These are phyloP conservation scores for Conchocele bisecta DNA, from an alignment of 2,888 invertebrate genomes.

Conservation along the genomic window DNA sequence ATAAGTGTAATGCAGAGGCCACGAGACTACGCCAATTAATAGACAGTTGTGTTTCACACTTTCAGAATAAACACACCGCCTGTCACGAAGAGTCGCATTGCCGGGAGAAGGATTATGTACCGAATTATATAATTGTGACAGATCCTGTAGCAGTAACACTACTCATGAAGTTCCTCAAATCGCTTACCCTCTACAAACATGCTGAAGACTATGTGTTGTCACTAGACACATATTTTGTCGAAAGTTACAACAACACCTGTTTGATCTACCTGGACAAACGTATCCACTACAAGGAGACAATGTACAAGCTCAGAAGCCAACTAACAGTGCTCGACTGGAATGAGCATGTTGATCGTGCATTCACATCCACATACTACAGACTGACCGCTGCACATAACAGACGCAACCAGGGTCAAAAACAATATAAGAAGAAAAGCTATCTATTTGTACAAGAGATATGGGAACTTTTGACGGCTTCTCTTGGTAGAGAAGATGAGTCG, in stretches of 20 bases:
- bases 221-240: slow-evolving; percentile 19
- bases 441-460: slow-evolving; percentile 16
- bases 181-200: slow-evolving; percentile 4
- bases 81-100: slow-evolving; percentile 11
- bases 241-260: slow-evolving; percentile 18
- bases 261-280: slow-evolving; percentile 17
- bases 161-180: slow-evolving; percentile 2
- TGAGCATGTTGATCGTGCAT: slow-evolving; percentile 16
- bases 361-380: not conserved
- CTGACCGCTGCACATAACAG: not conserved
- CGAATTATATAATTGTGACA: slow-evolving; percentile 5
- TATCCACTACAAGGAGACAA: slow-evolving; percentile 7
- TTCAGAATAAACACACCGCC: slow-evolving; percentile 11
- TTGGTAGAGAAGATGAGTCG: not conserved
- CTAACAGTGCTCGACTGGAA: slow-evolving; percentile 15
- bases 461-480: slow-evolving; percentile 1
- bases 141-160: slow-evolving; percentile 5
- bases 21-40: not conserved
- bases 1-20: not conserved
- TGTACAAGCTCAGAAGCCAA: not conserved
- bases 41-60: slow-evolving; percentile 8
- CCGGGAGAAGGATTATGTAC: not conserved
- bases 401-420: slow-evolving; percentile 1
- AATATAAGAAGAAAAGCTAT: slow-evolving; percentile 2
- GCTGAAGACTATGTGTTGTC: slow-evolving; percentile 14